Evolutionary conservation across 2,888 invertebrate species (phyloP).

Genomic region (Chesias legatella): DNA sequence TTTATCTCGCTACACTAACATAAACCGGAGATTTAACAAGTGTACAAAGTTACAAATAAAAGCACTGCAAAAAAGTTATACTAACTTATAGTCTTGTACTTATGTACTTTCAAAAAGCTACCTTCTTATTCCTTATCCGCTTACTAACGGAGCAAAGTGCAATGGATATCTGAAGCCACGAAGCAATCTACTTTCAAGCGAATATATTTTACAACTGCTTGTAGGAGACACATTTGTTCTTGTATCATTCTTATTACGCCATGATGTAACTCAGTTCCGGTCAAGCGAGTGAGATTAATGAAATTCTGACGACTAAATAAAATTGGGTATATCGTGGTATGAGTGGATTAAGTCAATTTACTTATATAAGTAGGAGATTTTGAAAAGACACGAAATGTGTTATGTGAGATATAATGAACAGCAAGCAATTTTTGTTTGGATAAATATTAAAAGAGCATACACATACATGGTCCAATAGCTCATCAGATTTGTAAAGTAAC

Average conservation of each 20-base stretch:
- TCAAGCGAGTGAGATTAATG: constrained; percentile 13
- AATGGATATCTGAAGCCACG: constrained; percentile 41
- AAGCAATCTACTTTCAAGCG: constrained; percentile 50
- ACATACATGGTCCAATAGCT: too few species aligned
- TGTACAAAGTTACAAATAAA: too few species aligned
- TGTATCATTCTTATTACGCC: background rate
- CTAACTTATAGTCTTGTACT: too few species aligned
- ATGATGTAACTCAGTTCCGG: constrained; percentile 18
- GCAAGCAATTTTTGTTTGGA: too few species aligned
- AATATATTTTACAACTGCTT: constrained; percentile 48
- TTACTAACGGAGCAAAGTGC: constrained; percentile 29
- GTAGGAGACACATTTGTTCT: background rate
- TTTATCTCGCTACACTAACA: too few species aligned
- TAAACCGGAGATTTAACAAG: too few species aligned
- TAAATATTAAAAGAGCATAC: too few species aligned
- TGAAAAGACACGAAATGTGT: background rate
- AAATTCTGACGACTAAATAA: constrained; percentile 4
- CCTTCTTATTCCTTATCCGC: constrained; percentile 23
- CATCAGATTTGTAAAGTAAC: too few species aligned
- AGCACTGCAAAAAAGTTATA: too few species aligned
- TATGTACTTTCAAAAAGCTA: constrained; percentile 3
- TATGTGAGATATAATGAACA: too few species aligned
- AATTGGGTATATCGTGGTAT: constrained; percentile 1
- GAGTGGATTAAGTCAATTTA: too few species aligned
- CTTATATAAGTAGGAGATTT: background rate